A percentile compares a stretch with the other conserved stretches of the same genome.
phyloP scores from a whole-genome alignment of 2,888 invertebrate species.

The Onchidella celtica region DNA sequence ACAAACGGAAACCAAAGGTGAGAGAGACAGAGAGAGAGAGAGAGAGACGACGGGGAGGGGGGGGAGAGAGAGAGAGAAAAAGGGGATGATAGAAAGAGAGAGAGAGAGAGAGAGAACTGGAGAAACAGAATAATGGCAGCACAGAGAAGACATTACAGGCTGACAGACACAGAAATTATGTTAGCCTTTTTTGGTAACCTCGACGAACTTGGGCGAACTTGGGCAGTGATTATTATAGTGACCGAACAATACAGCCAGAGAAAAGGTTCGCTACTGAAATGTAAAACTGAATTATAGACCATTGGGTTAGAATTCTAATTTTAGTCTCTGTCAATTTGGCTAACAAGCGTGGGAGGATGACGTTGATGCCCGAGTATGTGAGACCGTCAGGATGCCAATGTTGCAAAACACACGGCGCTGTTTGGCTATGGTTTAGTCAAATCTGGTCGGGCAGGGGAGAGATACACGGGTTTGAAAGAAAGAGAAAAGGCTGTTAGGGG shows the following conservation, averaged over 20 bases:
- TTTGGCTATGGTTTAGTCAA: neutral
- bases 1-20: neutral
- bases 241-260: too few relatives aligned
- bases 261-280: too few relatives aligned
- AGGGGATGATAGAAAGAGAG: neutral
- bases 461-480: neutral
- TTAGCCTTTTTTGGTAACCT: too few relatives aligned
- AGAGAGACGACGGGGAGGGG: neutral
- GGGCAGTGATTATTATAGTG: too few relatives aligned
- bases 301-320: too few relatives aligned
- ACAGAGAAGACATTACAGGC: too few relatives aligned
- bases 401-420: neutral
- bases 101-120: neutral
- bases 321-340: too few relatives aligned
- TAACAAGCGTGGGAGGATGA: too few relatives aligned
- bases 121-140: neutral
- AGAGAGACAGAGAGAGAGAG: constrained; percentile 1
- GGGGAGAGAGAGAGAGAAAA: neutral
- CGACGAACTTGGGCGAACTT: too few relatives aligned
- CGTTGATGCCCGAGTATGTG: too few relatives aligned
- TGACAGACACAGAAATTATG: too few relatives aligned
- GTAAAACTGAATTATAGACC: too few relatives aligned
- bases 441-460: neutral
- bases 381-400: neutral
- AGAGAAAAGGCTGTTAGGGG: neutral